Conservation (phyloP, 2,797 vertebrate species). For the Loris lydekkerianus region DNA sequence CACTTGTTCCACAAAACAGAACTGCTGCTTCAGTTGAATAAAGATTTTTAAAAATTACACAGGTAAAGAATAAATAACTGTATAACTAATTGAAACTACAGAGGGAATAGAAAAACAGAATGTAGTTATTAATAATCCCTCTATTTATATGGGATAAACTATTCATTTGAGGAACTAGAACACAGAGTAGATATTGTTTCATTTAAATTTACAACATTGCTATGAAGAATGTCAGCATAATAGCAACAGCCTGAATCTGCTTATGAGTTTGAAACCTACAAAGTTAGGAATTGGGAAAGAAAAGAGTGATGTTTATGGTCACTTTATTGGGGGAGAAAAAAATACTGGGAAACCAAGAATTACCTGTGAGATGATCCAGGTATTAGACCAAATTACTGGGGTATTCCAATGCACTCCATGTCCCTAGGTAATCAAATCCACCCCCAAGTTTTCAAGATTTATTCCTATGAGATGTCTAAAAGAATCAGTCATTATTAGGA, state of each 20-base stretch:
- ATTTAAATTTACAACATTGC: constrained; percentile 67
- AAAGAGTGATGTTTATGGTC: constrained; percentile 6
- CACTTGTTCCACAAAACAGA: constrained; percentile 25
- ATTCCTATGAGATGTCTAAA: not conserved
- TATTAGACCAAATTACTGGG: not conserved
- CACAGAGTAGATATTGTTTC: constrained; percentile 70
- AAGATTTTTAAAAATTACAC: constrained; percentile 66
- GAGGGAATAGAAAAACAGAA: constrained; percentile 67
- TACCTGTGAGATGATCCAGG: not conserved
- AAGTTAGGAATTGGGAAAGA: not conserved
- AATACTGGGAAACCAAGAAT: not conserved
- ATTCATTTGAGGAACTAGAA: constrained; percentile 74
- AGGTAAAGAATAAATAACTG: constrained; percentile 65
- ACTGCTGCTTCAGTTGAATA: constrained; percentile 44
- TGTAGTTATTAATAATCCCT: constrained; percentile 71
- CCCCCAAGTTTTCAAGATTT: not conserved
- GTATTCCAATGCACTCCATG: not conserved
- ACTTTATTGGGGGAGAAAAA: not conserved
- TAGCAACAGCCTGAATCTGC: constrained; percentile 13
- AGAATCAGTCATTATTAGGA: not conserved
- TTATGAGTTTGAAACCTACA: constrained; percentile 12
- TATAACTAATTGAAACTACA: constrained; percentile 74
- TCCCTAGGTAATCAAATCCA: not conserved
- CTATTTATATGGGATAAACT: constrained; percentile 69
- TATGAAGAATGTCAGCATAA: not conserved